Evolutionary conservation across 2,113 vertebrate genomes (phyloP).

Genomic region (Periophthalmodon schlosseri): DNA sequence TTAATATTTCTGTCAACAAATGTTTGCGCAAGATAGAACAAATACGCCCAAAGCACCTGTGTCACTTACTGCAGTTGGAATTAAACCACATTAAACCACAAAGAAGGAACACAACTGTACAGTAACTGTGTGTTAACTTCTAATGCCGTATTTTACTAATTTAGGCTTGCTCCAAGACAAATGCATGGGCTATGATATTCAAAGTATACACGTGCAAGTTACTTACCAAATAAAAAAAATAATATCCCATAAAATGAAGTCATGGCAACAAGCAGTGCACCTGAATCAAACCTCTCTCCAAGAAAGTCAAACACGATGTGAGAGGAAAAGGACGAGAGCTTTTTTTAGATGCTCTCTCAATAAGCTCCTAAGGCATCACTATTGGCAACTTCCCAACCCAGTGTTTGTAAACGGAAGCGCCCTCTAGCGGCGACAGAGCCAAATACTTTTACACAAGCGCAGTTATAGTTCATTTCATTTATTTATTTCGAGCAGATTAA

Average conservation of each 20-base stretch:
- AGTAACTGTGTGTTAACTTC: background rate
- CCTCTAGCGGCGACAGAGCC: conserved; percentile 39
- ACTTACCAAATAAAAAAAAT: conserved; percentile 74
- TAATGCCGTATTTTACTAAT: background rate
- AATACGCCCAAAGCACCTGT: background rate
- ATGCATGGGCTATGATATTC: background rate
- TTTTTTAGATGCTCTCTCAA: conserved; percentile 62
- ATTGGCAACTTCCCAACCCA: conserved; percentile 60
- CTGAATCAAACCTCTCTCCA: conserved; percentile 15
- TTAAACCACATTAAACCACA: background rate
- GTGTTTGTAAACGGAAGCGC: conserved; percentile 29
- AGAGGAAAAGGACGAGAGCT: conserved; percentile 33
- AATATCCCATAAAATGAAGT: conserved; percentile 54
- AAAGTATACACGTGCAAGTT: background rate
- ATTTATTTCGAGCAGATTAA: too few relatives aligned
- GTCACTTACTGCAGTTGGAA: background rate
- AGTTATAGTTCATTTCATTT: too few relatives aligned
- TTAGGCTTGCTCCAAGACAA: background rate
- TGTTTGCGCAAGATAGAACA: background rate
- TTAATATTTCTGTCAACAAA: background rate
- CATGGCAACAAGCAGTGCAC: conserved; percentile 55
- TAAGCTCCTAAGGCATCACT: conserved; percentile 64
- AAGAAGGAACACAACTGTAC: background rate
- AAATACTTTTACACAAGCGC: background rate
- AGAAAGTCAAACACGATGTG: conserved; percentile 29